Conservation (phyloP, 2,113 vertebrate species). For the Bagarius yarrelli region DNA sequence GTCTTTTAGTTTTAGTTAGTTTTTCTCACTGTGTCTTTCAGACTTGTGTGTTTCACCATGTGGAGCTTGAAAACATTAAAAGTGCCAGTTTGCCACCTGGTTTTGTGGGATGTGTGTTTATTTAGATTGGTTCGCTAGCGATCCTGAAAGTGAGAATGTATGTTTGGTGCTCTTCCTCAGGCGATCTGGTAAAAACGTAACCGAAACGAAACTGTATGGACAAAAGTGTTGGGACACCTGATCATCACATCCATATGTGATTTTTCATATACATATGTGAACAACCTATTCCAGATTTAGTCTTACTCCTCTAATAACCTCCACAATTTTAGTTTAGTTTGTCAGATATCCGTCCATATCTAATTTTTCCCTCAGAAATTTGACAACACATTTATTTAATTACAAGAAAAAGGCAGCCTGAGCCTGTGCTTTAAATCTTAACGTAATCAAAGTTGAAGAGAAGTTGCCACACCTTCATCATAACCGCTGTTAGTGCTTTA, state of each 20-base stretch:
- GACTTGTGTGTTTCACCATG: background rate
- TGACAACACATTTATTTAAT: no score
- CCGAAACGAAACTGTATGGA: background rate
- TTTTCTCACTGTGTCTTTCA: background rate
- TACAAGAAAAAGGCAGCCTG: background rate
- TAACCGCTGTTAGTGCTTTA: background rate
- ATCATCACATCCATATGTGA: no score
- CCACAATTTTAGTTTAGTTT: no score
- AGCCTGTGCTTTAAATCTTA: background rate
- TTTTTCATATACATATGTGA: no score
- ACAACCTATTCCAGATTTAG: no score
- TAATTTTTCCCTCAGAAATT: no score
- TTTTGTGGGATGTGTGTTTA: slow-evolving; percentile 1
- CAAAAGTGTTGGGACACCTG: no score
- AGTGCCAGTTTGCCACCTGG: background rate
- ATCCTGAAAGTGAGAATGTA: background rate
- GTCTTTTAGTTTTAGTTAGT: background rate
- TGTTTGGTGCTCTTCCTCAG: background rate
- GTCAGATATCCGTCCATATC: no score
- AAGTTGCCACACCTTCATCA: background rate
- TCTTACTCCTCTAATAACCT: no score
- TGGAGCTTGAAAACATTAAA: background rate
- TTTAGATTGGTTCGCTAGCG: background rate
- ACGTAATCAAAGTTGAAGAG: background rate
- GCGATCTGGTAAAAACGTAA: no score